A percentile compares a stretch with the other conserved stretches of the same genome.
Conservation (phyloP, 2,888 invertebrate species). For the Abscondita cerata region DNA sequence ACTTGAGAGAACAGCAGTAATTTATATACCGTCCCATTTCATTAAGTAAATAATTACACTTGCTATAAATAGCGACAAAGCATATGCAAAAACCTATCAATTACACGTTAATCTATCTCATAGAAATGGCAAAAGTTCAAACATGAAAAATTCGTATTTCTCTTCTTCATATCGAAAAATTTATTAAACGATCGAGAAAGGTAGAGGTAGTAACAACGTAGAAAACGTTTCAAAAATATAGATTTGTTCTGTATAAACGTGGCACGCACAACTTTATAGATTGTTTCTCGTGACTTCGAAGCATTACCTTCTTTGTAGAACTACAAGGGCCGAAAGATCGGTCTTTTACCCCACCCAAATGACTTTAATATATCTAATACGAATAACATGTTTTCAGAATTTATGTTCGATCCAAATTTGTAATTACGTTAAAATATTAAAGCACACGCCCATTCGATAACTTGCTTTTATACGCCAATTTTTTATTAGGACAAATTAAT, state of each 20-base stretch:
- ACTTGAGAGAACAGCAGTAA: conserved; percentile 28
- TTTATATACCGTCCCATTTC: conserved; percentile 39
- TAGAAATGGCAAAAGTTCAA: conserved; percentile 2
- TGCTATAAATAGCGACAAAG: conserved; percentile 36
- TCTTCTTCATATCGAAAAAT: conserved; percentile 10
- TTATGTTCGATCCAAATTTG: conserved; percentile 24
- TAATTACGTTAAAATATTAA: conserved; percentile 19
- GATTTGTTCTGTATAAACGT: conserved; percentile 24
- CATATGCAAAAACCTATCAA: conserved; percentile 38
- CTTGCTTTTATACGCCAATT: neutral
- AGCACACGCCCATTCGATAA: conserved; percentile 1
- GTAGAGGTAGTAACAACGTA: conserved; percentile 14
- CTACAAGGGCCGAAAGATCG: conserved; percentile 26
- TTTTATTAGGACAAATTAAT: neutral
- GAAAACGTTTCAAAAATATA: conserved; percentile 27
- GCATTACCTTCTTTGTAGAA: conserved; percentile 30
- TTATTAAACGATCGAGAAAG: conserved; percentile 9
- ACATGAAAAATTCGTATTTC: conserved; percentile 3
- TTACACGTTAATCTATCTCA: conserved; percentile 12
- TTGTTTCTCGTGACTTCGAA: conserved; percentile 35
- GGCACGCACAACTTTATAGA: conserved; percentile 34
- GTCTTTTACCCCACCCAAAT: conserved; percentile 31
- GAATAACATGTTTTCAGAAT: conserved; percentile 29
- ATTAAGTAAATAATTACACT: conserved; percentile 40
- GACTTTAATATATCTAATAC: conserved; percentile 31